phyloP scores from a whole-genome alignment of 1,140 invertebrate species.

The Oppia nitens region DNA sequence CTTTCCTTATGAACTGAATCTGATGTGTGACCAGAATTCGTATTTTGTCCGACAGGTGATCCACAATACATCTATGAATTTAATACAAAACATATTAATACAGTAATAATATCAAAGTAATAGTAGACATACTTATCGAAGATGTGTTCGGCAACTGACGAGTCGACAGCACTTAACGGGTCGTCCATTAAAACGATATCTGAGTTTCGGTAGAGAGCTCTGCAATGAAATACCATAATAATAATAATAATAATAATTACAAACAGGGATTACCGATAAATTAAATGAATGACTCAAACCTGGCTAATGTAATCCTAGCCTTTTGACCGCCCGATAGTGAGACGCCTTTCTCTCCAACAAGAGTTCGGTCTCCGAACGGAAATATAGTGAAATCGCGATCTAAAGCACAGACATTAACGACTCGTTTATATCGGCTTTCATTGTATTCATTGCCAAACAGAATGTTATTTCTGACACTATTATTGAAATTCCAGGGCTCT shows the following conservation, averaged over 20 bases:
- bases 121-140: conserved; percentile 22
- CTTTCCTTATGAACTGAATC: conserved; percentile 41
- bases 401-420: conserved; percentile 27
- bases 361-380: conserved; percentile 27
- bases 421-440: conserved; percentile 48
- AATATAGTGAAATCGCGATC: conserved; percentile 21
- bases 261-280: no score
- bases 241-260: no score
- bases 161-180: conserved; percentile 35
- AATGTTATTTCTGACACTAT: conserved; percentile 56
- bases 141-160: conserved; percentile 32
- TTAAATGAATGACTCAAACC: no score
- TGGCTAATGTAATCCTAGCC: conserved; percentile 68
- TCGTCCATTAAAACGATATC: conserved; percentile 36
- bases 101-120: background rate
- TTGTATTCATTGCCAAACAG: conserved; percentile 55
- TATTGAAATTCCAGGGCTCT: conserved; percentile 49
- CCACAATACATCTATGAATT: conserved; percentile 11
- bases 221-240: no score
- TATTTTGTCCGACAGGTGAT: conserved; percentile 14
- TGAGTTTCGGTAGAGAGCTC: conserved; percentile 31
- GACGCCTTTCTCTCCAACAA: conserved; percentile 41
- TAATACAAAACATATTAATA: background rate
- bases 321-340: conserved; percentile 96
- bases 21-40: conserved; percentile 32